Evolutionary conservation across 2,888 invertebrate species (phyloP), one percentile per base, ranked within the genome.

Genomic region (Baccha elongata): DNA sequence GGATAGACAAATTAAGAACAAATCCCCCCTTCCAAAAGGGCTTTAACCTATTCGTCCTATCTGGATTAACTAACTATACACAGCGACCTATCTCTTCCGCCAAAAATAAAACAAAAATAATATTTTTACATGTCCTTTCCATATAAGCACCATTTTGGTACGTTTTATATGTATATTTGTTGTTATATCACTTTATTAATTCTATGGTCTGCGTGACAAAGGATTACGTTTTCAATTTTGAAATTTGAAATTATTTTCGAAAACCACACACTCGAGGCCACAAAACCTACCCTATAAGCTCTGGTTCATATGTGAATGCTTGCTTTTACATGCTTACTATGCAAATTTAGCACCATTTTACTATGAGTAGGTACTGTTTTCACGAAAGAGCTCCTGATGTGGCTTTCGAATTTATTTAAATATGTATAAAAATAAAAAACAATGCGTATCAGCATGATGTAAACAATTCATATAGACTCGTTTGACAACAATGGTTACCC

Each of bases 201-300:
- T 75, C 75, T 44, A 40, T 75, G 46, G 81, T 42, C 50, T 60
- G 26, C 62, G 29, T 71, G 81, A 71, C 69, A 81, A 71, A 53
- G 75, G 81, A 75, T 81, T 81, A 75, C 69, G 65, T 60, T 81
- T 75, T 75, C 75, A 69, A 75, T 81, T 81, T 81, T 73, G 81
- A 67, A 75, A 81, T 71, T 75, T 60, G 65, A 71, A 75, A 81
- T 71, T 65, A 81, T 81, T 71, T 71, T 40, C 60, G 13, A 81
- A 65, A 75, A 67, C 69, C 75, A 53, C 79, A 62, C 68, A 8
- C 15, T n/a, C 1, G 10, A 17, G 1, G 11, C 42, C 40, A 6
- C 42, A 42, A n/a, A 23, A 15, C 67, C 68, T 11, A 52, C 37
- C n/a, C 15, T 55, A 55, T 40, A 67, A 23, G 19, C 13, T 52